A percentile compares a stretch with the other conserved stretches of the same genome.
phyloP scores from a whole-genome alignment of 2,888 invertebrate species.

The Leptopilina syphax region DNA sequence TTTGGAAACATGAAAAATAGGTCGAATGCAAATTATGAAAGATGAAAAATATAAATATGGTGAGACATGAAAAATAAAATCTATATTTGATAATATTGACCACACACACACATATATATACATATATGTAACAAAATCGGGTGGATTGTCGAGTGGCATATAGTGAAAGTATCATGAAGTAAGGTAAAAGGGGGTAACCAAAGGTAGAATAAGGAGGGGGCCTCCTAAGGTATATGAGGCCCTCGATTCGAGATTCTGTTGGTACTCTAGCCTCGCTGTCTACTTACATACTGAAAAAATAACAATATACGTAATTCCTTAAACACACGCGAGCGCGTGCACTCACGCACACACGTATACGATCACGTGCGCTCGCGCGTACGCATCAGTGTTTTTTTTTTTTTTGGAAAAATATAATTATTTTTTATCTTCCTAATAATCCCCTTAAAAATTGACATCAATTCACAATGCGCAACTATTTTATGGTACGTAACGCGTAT shows the following conservation, averaged over 20 bases:
- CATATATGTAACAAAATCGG: slow-evolving; percentile 44
- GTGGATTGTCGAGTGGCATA: slow-evolving; percentile 68
- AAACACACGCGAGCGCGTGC: slow-evolving; percentile 62
- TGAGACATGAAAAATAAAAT: background rate
- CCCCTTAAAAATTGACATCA: slow-evolving; percentile 43
- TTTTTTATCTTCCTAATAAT: background rate
- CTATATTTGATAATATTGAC: slow-evolving; percentile 3
- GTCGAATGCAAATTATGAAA: background rate
- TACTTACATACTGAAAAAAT: slow-evolving; percentile 64
- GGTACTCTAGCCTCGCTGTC: slow-evolving; percentile 75
- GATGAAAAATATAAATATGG: background rate
- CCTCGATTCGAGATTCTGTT: slow-evolving; percentile 72
- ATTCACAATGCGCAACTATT: slow-evolving; percentile 69
- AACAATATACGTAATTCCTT: slow-evolving; percentile 23
- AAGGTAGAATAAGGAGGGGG: slow-evolving; percentile 58
- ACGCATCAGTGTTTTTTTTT: background rate
- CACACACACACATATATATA: background rate
- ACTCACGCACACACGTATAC: slow-evolving; percentile 45
- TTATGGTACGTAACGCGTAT: slow-evolving; percentile 70
- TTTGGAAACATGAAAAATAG: background rate
- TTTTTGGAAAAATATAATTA: background rate
- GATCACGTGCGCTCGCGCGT: slow-evolving; percentile 28
- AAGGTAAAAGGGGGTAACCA: slow-evolving; percentile 51
- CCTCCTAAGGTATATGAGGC: slow-evolving; percentile 76
- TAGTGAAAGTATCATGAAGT: slow-evolving; percentile 73